Evolutionary conservation across 2,113 vertebrate genomes (phyloP).

Genomic region (Macroglossus sobrinus): DNA sequence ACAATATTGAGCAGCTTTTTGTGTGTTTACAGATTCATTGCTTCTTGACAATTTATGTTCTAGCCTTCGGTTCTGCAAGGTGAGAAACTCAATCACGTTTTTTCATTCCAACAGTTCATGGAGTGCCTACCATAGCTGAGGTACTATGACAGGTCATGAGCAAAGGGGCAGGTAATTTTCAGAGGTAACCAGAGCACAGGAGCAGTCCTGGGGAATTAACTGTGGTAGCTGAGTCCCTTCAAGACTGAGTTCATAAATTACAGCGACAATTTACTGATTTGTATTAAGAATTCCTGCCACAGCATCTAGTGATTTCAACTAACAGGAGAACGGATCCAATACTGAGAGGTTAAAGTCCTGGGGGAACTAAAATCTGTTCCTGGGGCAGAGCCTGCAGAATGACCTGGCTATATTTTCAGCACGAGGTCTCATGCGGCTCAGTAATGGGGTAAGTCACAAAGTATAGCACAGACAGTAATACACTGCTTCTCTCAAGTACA

Average conservation of each 20-base stretch:
- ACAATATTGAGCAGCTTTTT: not conserved
- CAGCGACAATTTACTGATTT: not conserved
- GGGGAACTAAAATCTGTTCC: not conserved
- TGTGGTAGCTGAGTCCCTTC: not conserved
- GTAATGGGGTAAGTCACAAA: not conserved
- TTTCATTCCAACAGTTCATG: not conserved
- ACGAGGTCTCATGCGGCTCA: not conserved
- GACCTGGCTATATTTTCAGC: not conserved
- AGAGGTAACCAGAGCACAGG: not conserved
- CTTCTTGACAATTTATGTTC: not conserved
- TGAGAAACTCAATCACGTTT: not conserved
- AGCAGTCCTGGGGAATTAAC: not conserved
- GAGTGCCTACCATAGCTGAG: not conserved
- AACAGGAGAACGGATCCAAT: not conserved
- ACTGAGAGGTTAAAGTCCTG: not conserved
- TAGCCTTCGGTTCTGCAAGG: not conserved
- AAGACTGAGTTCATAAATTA: not conserved
- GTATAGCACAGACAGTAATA: no score
- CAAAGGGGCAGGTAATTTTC: not conserved
- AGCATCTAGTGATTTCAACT: not conserved
- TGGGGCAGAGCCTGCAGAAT: not conserved
- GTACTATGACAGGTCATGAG: not conserved
- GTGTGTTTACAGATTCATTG: not conserved
- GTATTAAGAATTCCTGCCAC: not conserved
- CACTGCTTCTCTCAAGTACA: not conserved